A percentile compares a stretch with the other conserved stretches of the same genome.
These are phyloP conservation scores for Phylloscopus collybita DNA, from an alignment of 2,797 vertebrate species.

Conservation along the genomic window DNA sequence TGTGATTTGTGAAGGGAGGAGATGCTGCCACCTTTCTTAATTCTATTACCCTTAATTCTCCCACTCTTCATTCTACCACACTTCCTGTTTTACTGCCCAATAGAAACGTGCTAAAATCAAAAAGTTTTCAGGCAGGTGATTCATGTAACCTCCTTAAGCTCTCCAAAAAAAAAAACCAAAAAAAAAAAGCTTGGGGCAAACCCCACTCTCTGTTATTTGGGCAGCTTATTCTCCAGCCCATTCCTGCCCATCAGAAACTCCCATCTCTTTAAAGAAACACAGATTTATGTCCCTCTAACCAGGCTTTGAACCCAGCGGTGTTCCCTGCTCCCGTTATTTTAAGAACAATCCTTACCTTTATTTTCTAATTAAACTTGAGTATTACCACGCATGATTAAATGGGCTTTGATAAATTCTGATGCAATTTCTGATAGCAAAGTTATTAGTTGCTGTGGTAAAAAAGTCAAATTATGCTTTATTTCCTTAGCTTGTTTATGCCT, in stretches of 20 bases:
- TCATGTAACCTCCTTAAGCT: background rate
- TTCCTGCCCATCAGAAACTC: background rate
- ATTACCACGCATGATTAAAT: background rate
- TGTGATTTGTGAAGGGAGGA: background rate
- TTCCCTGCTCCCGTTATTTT: background rate
- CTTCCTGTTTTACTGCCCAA: background rate
- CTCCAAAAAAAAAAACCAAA: background rate
- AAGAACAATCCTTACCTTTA: background rate
- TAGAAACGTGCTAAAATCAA: background rate
- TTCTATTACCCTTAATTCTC: background rate
- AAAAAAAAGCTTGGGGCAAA: background rate
- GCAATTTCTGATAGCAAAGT: background rate
- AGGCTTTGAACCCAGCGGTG: fast-evolving
- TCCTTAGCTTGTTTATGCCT: background rate
- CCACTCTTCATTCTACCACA: background rate
- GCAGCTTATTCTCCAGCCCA: background rate
- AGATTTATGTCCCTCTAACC: fast-evolving
- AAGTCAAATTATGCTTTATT: background rate
- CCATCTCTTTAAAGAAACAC: background rate
- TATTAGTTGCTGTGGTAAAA: background rate
- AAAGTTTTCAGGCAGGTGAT: background rate
- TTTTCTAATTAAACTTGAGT: background rate
- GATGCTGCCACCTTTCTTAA: background rate
- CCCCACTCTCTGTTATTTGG: background rate
- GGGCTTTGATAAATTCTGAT: background rate